phyloP scores from a whole-genome alignment of 2,113 vertebrate species.

The Malurus melanocephalus region DNA sequence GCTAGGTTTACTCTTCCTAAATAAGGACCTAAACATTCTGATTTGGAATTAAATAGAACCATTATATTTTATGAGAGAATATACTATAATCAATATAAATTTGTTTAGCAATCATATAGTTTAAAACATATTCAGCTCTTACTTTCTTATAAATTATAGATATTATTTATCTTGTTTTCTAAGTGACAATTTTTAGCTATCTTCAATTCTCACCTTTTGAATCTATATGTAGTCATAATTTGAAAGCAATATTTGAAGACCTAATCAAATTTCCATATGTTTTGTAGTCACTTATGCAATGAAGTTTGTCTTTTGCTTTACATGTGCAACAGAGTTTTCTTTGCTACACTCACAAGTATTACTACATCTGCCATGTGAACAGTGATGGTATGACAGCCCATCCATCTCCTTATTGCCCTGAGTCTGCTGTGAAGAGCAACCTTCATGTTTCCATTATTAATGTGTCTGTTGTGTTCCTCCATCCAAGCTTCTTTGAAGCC shows the following conservation, averaged over 20 bases:
- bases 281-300: not conserved
- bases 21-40: not conserved
- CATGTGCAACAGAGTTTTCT: not conserved
- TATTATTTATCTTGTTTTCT: not conserved
- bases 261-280: not conserved
- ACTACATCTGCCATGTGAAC: not conserved
- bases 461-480: not conserved
- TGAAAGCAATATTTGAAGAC: not conserved
- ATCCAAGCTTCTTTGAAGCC: not conserved
- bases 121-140: not conserved
- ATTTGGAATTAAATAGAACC: not conserved
- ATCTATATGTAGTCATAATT: not conserved
- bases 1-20: not conserved
- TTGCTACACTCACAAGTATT: not conserved
- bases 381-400: not conserved
- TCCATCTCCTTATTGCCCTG: not conserved
- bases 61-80: not conserved
- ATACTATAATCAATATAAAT: not conserved
- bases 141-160: not conserved
- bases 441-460: fast-evolving
- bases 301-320: not conserved
- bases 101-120: not conserved
- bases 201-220: not conserved
- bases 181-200: not conserved
- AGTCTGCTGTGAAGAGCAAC: not conserved